A percentile compares a stretch with the other conserved stretches of the same genome.
These are phyloP conservation scores for Omphaloscelis lunosa DNA, from an alignment of 2,888 invertebrate species.

Conservation along the genomic window DNA sequence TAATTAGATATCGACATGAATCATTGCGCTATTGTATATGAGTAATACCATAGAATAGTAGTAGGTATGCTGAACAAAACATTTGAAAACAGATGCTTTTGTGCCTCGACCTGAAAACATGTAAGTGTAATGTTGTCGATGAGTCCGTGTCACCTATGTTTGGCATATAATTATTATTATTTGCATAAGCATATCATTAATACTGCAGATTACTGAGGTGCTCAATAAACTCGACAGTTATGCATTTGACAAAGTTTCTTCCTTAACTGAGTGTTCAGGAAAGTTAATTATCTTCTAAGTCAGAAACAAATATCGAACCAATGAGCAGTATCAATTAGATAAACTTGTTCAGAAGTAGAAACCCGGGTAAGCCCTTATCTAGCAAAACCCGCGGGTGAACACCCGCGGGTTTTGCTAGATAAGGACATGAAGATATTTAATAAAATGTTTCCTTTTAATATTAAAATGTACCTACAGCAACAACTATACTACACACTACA, in stretches of 20 bases:
- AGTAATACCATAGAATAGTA: slow-evolving; percentile 4
- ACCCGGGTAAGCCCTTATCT: too few relatives aligned
- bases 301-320: background rate
- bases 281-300: too few relatives aligned
- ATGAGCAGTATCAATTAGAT: background rate
- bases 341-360: background rate
- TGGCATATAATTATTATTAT: background rate
- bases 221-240: background rate
- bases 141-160: background rate
- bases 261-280: background rate
- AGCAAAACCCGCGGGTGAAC: too few relatives aligned
- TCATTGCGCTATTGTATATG: slow-evolving; percentile 26
- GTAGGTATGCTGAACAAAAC: slow-evolving; percentile 23
- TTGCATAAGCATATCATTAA: background rate
- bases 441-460: too few relatives aligned
- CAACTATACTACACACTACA: too few relatives aligned
- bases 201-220: background rate
- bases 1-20: slow-evolving; percentile 24
- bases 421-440: background rate
- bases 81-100: slow-evolving; percentile 19
- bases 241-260: background rate
- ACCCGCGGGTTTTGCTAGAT: too few relatives aligned
- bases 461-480: too few relatives aligned
- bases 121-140: background rate
- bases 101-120: slow-evolving; percentile 15